These are phyloP conservation scores for Poicephalus gulielmi DNA, from an alignment of 2,113 vertebrate genomes.

Conservation along the genomic window DNA sequence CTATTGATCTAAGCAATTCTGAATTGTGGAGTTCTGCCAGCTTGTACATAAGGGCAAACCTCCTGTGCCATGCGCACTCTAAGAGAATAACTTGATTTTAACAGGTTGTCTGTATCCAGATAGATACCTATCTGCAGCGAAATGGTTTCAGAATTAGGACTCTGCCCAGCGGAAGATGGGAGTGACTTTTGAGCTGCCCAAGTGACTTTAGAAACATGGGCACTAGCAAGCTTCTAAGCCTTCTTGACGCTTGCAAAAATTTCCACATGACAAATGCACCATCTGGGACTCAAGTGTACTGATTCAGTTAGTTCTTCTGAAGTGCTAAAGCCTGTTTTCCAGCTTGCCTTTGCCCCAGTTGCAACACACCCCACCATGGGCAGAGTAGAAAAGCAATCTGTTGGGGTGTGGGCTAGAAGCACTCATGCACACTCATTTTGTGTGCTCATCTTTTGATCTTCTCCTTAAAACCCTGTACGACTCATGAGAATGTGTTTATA, in stretches of 20 bases:
- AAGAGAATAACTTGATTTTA: background rate
- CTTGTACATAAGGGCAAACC: background rate
- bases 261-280: background rate
- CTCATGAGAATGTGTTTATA: slow-evolving; percentile 19
- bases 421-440: background rate
- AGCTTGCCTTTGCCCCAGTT: background rate
- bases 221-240: background rate
- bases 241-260: background rate
- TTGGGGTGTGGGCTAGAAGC: background rate
- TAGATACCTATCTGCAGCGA: background rate
- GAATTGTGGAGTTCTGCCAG: background rate
- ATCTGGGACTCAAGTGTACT: background rate
- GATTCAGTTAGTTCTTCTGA: background rate
- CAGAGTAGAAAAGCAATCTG: slow-evolving; percentile 11
- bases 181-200: background rate
- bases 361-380: background rate
- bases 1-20: background rate
- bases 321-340: slow-evolving; percentile 6
- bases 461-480: background rate
- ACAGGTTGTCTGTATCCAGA: background rate
- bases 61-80: background rate
- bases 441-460: slow-evolving; percentile 34
- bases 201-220: background rate
- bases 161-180: background rate
- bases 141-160: background rate